Evolutionary conservation across 2,113 vertebrate genomes (phyloP).

Genomic region (Miniopterus natalensis): DNA sequence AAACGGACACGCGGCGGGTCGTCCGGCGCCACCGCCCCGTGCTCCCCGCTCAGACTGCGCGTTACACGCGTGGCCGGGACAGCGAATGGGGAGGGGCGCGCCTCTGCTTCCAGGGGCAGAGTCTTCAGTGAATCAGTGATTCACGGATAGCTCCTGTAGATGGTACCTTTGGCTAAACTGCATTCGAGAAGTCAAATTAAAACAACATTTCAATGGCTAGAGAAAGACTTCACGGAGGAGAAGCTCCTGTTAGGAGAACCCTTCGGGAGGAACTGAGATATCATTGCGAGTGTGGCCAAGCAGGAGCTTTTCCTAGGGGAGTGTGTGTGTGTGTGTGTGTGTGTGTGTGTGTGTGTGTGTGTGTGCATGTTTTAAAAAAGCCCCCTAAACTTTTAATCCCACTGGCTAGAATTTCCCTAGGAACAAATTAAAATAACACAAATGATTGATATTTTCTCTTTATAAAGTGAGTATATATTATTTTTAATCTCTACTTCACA

Average conservation of each 20-base stretch:
- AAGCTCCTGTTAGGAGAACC: background rate
- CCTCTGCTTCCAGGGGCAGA: background rate
- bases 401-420: slow-evolving; percentile 20
- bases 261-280: background rate
- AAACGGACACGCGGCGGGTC: slow-evolving; percentile 54
- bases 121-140: slow-evolving; percentile 21
- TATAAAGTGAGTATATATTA: background rate
- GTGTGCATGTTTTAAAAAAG: background rate
- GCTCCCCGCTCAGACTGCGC: too few species aligned
- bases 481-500: slow-evolving; percentile 46
- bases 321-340: background rate
- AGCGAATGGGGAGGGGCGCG: too few species aligned
- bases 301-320: background rate
- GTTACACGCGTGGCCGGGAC: too few species aligned
- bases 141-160: slow-evolving; percentile 50
- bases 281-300: background rate
- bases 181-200: slow-evolving; percentile 37
- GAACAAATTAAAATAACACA: slow-evolving; percentile 36
- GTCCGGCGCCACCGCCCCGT: too few species aligned
- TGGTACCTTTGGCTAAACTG: slow-evolving; percentile 53
- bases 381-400: slow-evolving; percentile 4
- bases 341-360: background rate
- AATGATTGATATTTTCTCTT: background rate
- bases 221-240: slow-evolving; percentile 7
- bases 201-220: background rate